These are phyloP conservation scores for Arctocebus calabarensis DNA, from an alignment of 2,797 vertebrate species.

Conservation along the genomic window DNA sequence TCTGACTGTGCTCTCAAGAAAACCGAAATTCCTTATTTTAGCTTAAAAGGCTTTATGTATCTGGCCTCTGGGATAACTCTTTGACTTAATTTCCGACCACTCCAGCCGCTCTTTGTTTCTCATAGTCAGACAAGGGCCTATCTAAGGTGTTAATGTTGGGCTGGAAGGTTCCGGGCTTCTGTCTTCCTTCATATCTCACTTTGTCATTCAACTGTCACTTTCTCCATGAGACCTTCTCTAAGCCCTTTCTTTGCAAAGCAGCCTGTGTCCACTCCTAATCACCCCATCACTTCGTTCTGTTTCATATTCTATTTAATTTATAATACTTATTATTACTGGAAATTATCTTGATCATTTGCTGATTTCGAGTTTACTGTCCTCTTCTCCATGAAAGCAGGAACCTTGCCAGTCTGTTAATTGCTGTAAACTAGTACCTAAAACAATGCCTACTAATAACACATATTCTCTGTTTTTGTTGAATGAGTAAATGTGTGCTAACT, in stretches of 20 bases:
- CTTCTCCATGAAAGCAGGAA: neutral
- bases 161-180: neutral
- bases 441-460: neutral
- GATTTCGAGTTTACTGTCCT: neutral
- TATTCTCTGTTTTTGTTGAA: neutral
- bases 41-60: neutral
- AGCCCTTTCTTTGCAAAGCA: neutral
- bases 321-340: neutral
- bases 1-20: neutral
- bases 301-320: conserved; percentile 4
- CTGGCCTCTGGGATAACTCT: neutral
- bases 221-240: neutral
- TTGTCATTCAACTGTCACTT: neutral
- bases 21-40: neutral
- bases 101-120: neutral
- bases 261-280: neutral
- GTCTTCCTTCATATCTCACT: neutral
- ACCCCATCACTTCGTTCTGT: neutral
- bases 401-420: neutral
- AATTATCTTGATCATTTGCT: neutral
- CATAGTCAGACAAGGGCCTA: neutral
- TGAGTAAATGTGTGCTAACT: neutral
- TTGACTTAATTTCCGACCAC: neutral
- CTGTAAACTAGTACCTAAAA: conserved; percentile 16
- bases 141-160: neutral